A percentile compares a stretch with the other conserved stretches of the same genome.
Conservation (phyloP, 2,113 vertebrate species). For the cattle (Bos taurus) region DNA sequence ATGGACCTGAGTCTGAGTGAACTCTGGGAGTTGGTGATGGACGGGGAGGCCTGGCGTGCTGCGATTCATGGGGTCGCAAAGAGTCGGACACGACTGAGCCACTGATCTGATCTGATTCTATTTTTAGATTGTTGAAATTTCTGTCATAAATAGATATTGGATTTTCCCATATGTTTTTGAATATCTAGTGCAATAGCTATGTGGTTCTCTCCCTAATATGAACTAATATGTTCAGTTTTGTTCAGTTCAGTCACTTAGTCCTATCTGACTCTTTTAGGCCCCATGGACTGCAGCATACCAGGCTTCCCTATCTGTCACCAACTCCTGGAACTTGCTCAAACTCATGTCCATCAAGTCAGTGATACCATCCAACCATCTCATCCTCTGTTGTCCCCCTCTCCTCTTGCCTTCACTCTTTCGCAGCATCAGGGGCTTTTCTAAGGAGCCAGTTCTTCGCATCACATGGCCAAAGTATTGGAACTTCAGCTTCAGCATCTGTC, state of each 20-base stretch:
- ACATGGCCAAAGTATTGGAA: neutral
- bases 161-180: neutral
- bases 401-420: neutral
- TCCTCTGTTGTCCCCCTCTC: neutral
- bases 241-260: neutral
- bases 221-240: neutral
- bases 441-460: neutral
- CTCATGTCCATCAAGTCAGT: neutral
- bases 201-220: neutral
- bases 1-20: too few relatives aligned
- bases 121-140: neutral
- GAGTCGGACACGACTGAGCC: too few relatives aligned
- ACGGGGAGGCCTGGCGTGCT: too few relatives aligned
- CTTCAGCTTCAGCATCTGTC: neutral
- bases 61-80: too few relatives aligned
- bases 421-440: neutral
- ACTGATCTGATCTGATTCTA: neutral
- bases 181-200: neutral
- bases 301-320: neutral
- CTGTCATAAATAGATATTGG: neutral
- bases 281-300: neutral
- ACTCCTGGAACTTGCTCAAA: neutral
- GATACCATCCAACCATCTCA: neutral
- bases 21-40: too few relatives aligned
- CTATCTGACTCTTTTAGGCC: neutral